These are phyloP conservation scores for Perca flavescens DNA, from an alignment of 2,113 vertebrate genomes.

Conservation along the genomic window DNA sequence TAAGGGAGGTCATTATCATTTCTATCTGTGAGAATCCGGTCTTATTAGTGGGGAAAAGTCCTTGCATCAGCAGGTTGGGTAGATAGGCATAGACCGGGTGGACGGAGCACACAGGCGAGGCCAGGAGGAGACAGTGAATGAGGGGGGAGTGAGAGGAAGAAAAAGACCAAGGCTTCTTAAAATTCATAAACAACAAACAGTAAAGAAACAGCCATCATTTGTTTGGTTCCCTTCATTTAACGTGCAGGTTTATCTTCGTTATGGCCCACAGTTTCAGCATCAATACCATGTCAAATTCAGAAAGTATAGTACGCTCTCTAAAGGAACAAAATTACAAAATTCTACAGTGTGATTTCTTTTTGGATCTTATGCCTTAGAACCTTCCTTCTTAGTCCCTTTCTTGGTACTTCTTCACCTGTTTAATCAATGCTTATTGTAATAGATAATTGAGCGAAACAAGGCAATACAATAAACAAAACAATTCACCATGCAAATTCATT, in stretches of 20 bases:
- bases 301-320: not conserved
- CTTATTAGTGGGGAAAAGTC: conserved; percentile 62
- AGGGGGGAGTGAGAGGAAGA: not conserved
- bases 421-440: not conserved
- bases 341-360: not conserved
- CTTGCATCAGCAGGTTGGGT: conserved; percentile 65
- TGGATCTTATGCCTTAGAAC: conserved; percentile 6
- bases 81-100: conserved; percentile 30
- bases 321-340: not conserved
- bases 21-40: conserved; percentile 59
- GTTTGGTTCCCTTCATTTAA: conserved; percentile 13
- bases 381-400: not conserved
- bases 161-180: conserved; percentile 8
- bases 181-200: conserved; percentile 7
- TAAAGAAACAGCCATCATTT: conserved; percentile 8
- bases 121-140: conserved; percentile 34
- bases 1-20: conserved; percentile 82
- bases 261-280: conserved; percentile 15
- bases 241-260: not conserved
- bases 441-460: conserved; percentile 25
- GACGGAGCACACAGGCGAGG: conserved; percentile 37
- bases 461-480: conserved; percentile 9
- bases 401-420: not conserved
- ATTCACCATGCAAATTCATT: not conserved
- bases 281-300: conserved; percentile 14